Base-by-base conservation (phyloP, 2,888 invertebrate species). In the Caenorhabditis drosophilae region DNA sequence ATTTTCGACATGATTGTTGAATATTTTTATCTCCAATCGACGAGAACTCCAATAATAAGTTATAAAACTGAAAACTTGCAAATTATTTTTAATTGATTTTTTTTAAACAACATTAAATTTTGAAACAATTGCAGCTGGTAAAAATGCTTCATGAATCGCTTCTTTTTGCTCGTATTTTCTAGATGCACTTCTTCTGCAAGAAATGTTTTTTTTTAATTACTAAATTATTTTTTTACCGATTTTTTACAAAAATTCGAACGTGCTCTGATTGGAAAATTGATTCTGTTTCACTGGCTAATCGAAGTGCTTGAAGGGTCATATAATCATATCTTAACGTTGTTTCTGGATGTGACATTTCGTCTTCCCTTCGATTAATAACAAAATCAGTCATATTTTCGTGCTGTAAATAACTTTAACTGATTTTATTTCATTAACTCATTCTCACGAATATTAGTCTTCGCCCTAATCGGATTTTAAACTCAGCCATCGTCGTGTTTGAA, bases 401-500 rank as follows among this genome's bases (percentile, higher is more conserved):
- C 46, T 46, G 46, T 18, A 46, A 46, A 25, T 36, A n/a, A 36
- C 4, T 15, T 36, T 9, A 4, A 22, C 22, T 18, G 16, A 9
- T 7, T 20, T 41, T 16, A 4, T 41, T 41, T 41, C 15, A 20
- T 41, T 6, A 20, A 7, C 6, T 12, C 4, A 42, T 12, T 25
- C 46, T 46, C 12, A 54, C 54, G 38, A 59, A 67, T 12, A 16
- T 3, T 4, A 67, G 12, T 23, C 67, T 18, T 27, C 56, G 51
- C 1, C 53, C 67, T 2, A 67, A 38, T n/a, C 67, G 50, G 18
- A 57, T 48, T 41, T 63, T 62, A 44, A 67, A 56, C 26, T 67
- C 61, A 40, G 58, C 67, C 11, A 67, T 27, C 1, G 62, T 62
- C 27, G 60, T 55, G 22, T 56, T 61, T 27, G 67, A 57, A 40